Evolutionary conservation across 1,140 invertebrate genomes (phyloP), one percentile per base, ranked within the genome.

Genomic region (Pseudoatta argentina): DNA sequence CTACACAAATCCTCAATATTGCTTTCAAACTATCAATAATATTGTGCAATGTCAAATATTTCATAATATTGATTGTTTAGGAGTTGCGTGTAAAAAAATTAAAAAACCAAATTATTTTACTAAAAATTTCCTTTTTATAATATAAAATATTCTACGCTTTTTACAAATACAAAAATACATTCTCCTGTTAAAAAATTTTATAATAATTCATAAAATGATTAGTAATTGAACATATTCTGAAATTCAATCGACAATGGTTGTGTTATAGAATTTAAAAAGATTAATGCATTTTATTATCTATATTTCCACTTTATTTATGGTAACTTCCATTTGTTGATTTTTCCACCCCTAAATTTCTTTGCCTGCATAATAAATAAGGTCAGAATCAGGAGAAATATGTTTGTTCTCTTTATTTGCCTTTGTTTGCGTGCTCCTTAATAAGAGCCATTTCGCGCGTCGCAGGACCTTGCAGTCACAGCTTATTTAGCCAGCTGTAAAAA

Each of bases 401-500:
- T 24, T 59, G 57, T 55, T 69, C 21, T 69, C 66, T 48, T 48
- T 59, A 61, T 48, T 24, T 39, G 39, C 14, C 67, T 8, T 82
- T 82, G 39, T 83, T 73, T 83, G 55, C 39, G 18, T 75, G 27
- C 6, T 83, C 44, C 67, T 83, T 51, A 61, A 83, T 83, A 83
- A 73, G 69, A 63, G 55, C 14, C 55, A 83, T 75, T 83, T 83
- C 8, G 69, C 79, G 79, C 79, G 79, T 82, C 61, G 34, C 16
- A 67, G 21, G 24, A 48, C 39, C 44, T 61, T 53, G 18, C 27
- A 86, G 63, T 59, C 51, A 6, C 66, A 81, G 86, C 72, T 87
- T 89, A 85, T 89, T 89, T 89, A 87, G 73, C 71, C 79, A 85
- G 71, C 79, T 89, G 86, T 82, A 85, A 87, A 87, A 87, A 87